Conservation (phyloP, 2,113 vertebrate species). For the Engystomops pustulosus region DNA sequence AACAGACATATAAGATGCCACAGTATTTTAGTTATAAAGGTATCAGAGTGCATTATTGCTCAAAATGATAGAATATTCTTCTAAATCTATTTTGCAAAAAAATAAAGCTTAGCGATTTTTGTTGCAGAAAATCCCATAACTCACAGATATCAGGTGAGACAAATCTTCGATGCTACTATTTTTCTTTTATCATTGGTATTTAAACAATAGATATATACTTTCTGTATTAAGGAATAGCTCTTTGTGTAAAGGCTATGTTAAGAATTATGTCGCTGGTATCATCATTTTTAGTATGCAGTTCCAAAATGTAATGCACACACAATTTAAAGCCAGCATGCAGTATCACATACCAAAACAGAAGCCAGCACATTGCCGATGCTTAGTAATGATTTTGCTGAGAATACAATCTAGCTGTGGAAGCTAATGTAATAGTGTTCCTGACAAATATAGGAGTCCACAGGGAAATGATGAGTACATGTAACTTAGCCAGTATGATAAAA, state of each 20-base stretch:
- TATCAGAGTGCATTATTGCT: not conserved
- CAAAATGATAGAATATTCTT: not conserved
- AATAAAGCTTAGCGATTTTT: not conserved
- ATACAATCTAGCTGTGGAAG: no score
- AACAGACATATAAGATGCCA: constrained; percentile 43
- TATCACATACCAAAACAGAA: not conserved
- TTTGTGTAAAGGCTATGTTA: not conserved
- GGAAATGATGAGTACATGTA: no score
- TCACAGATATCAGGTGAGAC: not conserved
- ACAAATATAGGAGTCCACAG: no score
- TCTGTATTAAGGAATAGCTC: not conserved
- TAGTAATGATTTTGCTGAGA: no score
- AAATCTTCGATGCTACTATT: not conserved
- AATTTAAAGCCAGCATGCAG: no score
- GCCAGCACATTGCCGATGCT: no score
- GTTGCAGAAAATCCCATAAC: not conserved
- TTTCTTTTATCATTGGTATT: not conserved
- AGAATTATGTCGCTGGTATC: no score
- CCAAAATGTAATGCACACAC: not conserved
- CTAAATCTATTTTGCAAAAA: not conserved
- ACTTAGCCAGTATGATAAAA: no score
- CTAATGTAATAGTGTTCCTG: no score
- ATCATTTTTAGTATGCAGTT: not conserved
- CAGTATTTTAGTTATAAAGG: constrained; percentile 40
- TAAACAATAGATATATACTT: not conserved